Percentiles rank a stretch among this genome's conserved stretches.
Evolutionary conservation across 2,113 vertebrate genomes (phyloP).

Genomic region (Nothobranchius furzeri): DNA sequence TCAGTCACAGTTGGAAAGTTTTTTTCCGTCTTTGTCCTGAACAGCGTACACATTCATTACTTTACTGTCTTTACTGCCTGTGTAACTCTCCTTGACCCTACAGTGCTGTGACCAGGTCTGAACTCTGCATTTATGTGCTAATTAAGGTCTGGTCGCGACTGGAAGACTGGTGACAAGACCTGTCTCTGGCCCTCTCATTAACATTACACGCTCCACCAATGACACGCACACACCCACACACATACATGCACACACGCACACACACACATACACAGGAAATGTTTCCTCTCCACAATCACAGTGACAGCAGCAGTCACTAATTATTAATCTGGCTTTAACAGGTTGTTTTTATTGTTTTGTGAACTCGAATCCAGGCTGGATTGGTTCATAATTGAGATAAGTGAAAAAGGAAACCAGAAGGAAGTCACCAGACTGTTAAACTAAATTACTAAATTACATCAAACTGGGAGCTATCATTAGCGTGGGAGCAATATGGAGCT

Average conservation of each 20-base stretch:
- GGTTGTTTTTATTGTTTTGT: conserved; percentile 35
- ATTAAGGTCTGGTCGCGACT: conserved; percentile 67
- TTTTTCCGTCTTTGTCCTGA: not conserved
- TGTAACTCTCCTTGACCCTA: conserved; percentile 15
- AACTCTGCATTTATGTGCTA: conserved; percentile 69
- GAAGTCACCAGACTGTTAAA: conserved; percentile 7
- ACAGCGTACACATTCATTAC: conserved; percentile 9
- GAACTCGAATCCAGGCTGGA: conserved; percentile 27
- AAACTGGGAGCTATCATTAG: conserved; percentile 1
- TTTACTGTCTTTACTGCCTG: conserved; percentile 15
- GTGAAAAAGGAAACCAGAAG: conserved; percentile 32
- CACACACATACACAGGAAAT: conserved; percentile 7
- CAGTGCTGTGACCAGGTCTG: conserved; percentile 34
- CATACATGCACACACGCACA: conserved; percentile 21
- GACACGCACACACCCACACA: conserved; percentile 25
- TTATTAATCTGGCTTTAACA: conserved; percentile 39
- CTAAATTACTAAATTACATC: conserved; percentile 14
- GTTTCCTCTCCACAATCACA: conserved; percentile 48
- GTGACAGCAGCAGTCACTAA: conserved; percentile 53
- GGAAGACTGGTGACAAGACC: conserved; percentile 69
- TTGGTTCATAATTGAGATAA: conserved; percentile 33
- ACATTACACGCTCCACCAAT: conserved; percentile 58
- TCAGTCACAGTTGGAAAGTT: not conserved
- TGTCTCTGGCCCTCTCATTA: conserved; percentile 65
- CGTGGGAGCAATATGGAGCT: conserved; percentile 1